Evolutionary conservation across 1,140 invertebrate species (phyloP).

Genomic region (Lepidurus arcticus): DNA sequence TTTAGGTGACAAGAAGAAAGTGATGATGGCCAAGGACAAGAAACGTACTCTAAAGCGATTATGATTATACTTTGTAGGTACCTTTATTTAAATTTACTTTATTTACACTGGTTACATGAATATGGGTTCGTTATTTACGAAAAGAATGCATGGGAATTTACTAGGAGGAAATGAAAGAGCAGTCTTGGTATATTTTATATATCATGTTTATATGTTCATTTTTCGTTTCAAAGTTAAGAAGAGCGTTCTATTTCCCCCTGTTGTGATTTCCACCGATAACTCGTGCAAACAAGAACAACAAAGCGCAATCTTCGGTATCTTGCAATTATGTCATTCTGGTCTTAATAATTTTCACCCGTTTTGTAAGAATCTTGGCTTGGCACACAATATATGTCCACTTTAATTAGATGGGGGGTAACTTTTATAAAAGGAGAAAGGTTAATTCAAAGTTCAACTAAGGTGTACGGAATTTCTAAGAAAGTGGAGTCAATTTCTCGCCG

Average conservation of each 20-base stretch:
- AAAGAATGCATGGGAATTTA: background rate
- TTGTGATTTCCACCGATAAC: background rate
- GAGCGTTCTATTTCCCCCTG: background rate
- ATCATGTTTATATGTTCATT: background rate
- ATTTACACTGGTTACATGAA: slow-evolving; percentile 17
- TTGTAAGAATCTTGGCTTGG: slow-evolving; percentile 14
- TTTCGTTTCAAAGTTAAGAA: background rate
- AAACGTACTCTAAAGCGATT: slow-evolving; percentile 80
- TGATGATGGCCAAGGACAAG: slow-evolving; percentile 73
- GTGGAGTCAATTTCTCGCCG: too few relatives aligned
- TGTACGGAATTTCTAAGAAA: too few relatives aligned
- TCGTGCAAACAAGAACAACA: background rate
- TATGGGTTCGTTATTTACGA: background rate
- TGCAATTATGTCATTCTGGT: slow-evolving; percentile 9
- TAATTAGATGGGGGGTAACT: background rate
- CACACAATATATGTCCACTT: slow-evolving; percentile 15
- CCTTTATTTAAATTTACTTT: slow-evolving; percentile 8
- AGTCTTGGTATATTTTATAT: background rate
- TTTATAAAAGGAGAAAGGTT: too few relatives aligned
- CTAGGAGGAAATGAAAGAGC: background rate
- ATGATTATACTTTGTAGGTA: slow-evolving; percentile 51
- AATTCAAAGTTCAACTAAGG: too few relatives aligned
- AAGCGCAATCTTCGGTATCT: background rate
- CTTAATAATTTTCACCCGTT: slow-evolving; percentile 8
- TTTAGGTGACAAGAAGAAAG: slow-evolving; percentile 63